Conservation (phyloP, 2,113 vertebrate species). For the Xiphophorus maculatus region DNA sequence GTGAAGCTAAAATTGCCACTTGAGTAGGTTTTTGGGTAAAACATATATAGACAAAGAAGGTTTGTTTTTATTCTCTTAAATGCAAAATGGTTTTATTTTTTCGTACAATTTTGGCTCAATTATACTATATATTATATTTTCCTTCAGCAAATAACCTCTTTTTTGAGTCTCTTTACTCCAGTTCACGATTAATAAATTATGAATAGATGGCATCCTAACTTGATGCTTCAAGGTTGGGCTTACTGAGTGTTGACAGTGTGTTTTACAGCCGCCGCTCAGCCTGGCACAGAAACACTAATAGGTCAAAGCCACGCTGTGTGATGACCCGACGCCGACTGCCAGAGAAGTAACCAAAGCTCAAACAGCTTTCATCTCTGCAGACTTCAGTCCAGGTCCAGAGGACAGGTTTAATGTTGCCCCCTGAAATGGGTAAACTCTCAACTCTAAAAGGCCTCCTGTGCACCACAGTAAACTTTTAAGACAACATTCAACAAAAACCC, state of each 20-base stretch:
- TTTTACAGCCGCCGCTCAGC: slow-evolving; percentile 11
- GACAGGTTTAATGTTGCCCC: slow-evolving; percentile 31
- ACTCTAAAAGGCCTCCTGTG: slow-evolving; percentile 19
- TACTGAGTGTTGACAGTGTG: neutral
- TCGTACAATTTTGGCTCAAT: too few relatives aligned
- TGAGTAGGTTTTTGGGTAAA: too few relatives aligned
- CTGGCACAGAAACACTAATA: slow-evolving; percentile 6
- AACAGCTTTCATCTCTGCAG: slow-evolving; percentile 40
- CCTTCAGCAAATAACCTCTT: too few relatives aligned
- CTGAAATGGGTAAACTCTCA: slow-evolving; percentile 37
- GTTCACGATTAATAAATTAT: too few relatives aligned
- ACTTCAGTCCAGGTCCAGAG: slow-evolving; percentile 31
- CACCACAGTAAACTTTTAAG: slow-evolving; percentile 28
- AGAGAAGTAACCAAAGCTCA: slow-evolving; percentile 24
- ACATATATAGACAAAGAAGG: too few relatives aligned
- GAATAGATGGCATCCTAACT: neutral
- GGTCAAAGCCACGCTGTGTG: slow-evolving; percentile 8
- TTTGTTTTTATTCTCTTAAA: too few relatives aligned
- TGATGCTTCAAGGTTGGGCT: neutral
- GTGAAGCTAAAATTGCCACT: too few relatives aligned
- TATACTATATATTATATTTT: too few relatives aligned
- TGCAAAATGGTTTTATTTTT: too few relatives aligned
- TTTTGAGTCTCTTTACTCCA: too few relatives aligned
- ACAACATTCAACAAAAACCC: slow-evolving; percentile 24
- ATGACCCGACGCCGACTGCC: slow-evolving; percentile 23